Conservation (phyloP, 2,888 invertebrate species). For the Lasioglossum pauxillum region DNA sequence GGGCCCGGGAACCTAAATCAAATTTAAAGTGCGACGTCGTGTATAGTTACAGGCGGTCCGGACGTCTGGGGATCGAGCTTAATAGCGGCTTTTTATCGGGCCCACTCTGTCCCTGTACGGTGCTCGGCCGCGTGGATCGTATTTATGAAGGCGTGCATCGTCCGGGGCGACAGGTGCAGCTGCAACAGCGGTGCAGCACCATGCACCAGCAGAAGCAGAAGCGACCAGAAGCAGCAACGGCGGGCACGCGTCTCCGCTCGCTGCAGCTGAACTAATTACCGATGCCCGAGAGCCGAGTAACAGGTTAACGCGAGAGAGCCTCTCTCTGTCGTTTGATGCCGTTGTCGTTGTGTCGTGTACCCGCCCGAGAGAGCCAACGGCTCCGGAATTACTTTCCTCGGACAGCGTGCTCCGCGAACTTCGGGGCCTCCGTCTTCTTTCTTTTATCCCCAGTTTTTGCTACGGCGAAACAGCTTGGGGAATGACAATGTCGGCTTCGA, state of each 20-base stretch:
- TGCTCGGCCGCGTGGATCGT: conserved; percentile 45
- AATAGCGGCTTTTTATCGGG: conserved; percentile 58
- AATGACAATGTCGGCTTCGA: background rate
- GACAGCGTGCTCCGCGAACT: background rate
- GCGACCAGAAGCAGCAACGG: conserved; percentile 63
- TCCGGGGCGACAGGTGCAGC: conserved; percentile 75
- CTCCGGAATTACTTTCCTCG: background rate
- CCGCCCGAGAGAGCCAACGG: background rate
- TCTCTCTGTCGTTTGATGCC: conserved; percentile 26
- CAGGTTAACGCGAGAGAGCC: conserved; percentile 46
- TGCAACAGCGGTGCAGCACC: conserved; percentile 62
- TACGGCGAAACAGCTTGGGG: background rate
- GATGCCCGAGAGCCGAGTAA: conserved; percentile 50
- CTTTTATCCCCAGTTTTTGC: background rate
- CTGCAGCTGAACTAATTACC: conserved; percentile 75
- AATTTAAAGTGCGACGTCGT: conserved; percentile 49
- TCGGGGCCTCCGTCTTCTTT: background rate
- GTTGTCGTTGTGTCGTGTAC: conserved; percentile 33
- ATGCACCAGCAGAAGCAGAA: conserved; percentile 67
- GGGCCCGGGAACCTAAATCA: conserved; percentile 35
- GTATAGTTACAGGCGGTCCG: conserved; percentile 41
- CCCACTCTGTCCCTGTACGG: conserved; percentile 50
- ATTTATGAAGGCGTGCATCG: conserved; percentile 74
- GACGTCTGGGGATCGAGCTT: conserved; percentile 54
- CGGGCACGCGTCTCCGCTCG: conserved; percentile 66